Percentiles rank a stretch among this genome's conserved stretches.
These are phyloP conservation scores for Peromyscus polionotus DNA, from an alignment of 2,113 vertebrate genomes.

Conservation along the genomic window DNA sequence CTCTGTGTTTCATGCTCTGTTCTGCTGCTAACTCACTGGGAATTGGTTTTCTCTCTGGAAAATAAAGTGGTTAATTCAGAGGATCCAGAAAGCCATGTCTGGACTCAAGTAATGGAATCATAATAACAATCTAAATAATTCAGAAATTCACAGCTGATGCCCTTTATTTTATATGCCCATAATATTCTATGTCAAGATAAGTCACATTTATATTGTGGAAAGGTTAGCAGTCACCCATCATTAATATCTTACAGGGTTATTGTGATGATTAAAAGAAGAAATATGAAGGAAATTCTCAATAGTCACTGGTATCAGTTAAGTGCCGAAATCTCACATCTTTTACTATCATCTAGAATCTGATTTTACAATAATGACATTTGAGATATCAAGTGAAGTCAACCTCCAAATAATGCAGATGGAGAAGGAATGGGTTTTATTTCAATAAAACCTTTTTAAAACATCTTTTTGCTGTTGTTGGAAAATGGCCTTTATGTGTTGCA, in stretches of 20 bases:
- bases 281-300: constrained; percentile 68
- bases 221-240: constrained; percentile 63
- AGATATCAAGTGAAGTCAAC: constrained; percentile 53
- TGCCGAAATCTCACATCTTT: constrained; percentile 45
- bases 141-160: constrained; percentile 74
- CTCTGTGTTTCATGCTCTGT: neutral
- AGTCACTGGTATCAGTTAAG: constrained; percentile 46
- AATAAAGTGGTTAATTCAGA: constrained; percentile 62
- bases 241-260: constrained; percentile 69
- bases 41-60: constrained; percentile 75
- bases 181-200: constrained; percentile 75
- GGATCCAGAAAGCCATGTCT: constrained; percentile 56
- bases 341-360: constrained; percentile 34
- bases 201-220: constrained; percentile 72
- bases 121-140: constrained; percentile 82
- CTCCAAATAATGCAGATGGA: constrained; percentile 39
- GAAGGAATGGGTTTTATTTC: constrained; percentile 50
- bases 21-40: constrained; percentile 50
- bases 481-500: neutral
- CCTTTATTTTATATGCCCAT: constrained; percentile 75
- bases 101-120: constrained; percentile 73
- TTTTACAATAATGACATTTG: constrained; percentile 14
- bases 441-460: neutral
- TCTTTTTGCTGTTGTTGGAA: constrained; percentile 47
- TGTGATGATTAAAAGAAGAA: constrained; percentile 74